Percentiles rank a stretch among this genome's conserved stretches.
Evolutionary conservation across 2,888 invertebrate species (phyloP).

Genomic region (Eupelmus urozonus): DNA sequence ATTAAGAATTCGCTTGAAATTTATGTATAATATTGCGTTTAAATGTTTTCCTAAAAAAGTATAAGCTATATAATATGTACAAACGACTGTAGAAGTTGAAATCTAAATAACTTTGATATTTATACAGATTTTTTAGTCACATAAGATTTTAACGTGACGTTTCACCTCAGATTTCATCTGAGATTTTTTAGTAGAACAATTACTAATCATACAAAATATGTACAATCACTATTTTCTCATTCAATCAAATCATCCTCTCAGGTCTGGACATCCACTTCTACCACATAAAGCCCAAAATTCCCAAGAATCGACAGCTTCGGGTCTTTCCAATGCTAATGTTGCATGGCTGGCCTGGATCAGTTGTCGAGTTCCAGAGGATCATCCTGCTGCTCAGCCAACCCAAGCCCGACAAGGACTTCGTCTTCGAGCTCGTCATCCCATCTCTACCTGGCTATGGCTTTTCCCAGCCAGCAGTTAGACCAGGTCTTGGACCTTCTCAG

Average conservation of each 20-base stretch:
- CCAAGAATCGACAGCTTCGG: slow-evolving; percentile 74
- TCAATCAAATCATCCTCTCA: slow-evolving; percentile 43
- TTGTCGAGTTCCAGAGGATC: slow-evolving; percentile 88
- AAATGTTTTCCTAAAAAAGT: no score
- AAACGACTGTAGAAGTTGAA: no score
- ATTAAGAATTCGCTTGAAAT: no score
- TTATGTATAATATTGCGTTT: no score
- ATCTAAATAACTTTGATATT: no score
- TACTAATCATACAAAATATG: no score
- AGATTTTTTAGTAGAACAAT: no score
- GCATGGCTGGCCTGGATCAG: slow-evolving; percentile 93
- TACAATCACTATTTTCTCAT: no score
- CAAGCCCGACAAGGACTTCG: slow-evolving; percentile 79
- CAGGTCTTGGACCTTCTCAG: slow-evolving; percentile 75
- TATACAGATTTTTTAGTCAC: no score
- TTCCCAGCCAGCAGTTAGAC: slow-evolving; percentile 80
- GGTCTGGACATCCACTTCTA: slow-evolving; percentile 87
- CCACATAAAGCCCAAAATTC: slow-evolving; percentile 81
- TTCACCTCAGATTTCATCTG: no score
- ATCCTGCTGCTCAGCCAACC: slow-evolving; percentile 83
- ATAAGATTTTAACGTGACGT: no score
- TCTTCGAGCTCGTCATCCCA: slow-evolving; percentile 84
- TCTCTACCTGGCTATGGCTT: slow-evolving; percentile 86
- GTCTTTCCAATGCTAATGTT: slow-evolving; percentile 85
- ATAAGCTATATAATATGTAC: no score